Percentiles rank a stretch among this genome's conserved stretches.
phyloP scores from a whole-genome alignment of 2,797 vertebrate genomes.

The Crenuchus spilurus region DNA sequence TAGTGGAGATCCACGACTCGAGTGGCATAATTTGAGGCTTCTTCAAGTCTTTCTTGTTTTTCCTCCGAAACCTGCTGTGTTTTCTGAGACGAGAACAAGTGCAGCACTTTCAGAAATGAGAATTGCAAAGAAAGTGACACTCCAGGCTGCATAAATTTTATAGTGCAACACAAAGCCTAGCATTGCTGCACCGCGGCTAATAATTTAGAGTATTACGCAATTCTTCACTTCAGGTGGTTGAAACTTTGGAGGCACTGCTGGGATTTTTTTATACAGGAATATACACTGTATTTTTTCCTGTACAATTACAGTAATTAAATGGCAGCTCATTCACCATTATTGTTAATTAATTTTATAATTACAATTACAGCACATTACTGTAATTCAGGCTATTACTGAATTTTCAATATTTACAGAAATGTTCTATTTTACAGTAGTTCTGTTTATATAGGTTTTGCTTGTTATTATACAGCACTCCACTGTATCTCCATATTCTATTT shows the following conservation, averaged over 20 bases:
- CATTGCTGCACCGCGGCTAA: not conserved
- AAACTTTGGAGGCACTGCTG: not conserved
- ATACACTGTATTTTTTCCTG: too few species aligned
- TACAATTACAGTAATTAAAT: too few species aligned
- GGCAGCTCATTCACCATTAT: too few species aligned
- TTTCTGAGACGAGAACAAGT: not conserved
- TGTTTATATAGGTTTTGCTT: too few species aligned
- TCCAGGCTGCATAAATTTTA: conserved; percentile 16
- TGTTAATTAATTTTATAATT: too few species aligned
- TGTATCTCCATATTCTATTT: too few species aligned
- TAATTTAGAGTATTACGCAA: not conserved
- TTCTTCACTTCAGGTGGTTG: conserved; percentile 17
- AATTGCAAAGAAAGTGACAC: conserved; percentile 6
- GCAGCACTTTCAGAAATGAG: not conserved
- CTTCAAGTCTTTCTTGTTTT: not conserved
- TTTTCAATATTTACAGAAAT: too few species aligned
- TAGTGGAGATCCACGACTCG: not conserved
- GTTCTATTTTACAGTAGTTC: too few species aligned
- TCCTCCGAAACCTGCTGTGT: not conserved
- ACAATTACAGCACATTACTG: too few species aligned
- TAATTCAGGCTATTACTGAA: too few species aligned
- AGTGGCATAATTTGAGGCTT: not conserved
- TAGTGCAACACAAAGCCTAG: not conserved
- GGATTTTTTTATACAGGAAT: conserved; percentile 19
- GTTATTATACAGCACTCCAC: too few species aligned